Conservation (phyloP, 2,113 vertebrate genomes). For the Barbus barbus region DNA sequence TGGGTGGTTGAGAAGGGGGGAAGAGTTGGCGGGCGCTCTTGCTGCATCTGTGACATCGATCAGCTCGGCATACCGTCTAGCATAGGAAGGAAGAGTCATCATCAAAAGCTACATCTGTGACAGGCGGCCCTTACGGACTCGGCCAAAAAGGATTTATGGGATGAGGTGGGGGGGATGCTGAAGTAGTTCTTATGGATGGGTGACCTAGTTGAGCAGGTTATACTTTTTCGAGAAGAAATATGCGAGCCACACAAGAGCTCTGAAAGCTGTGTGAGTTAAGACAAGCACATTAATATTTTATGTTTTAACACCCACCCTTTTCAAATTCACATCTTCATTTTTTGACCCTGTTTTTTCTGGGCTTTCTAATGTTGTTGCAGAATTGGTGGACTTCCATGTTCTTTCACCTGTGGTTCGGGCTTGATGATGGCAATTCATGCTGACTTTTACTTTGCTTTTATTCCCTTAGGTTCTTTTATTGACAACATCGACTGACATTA, state of each 20-base stretch:
- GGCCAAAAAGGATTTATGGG: conserved; percentile 60
- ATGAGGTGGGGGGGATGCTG: conserved; percentile 49
- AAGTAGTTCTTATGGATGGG: conserved; percentile 40
- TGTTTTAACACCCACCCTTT: conserved; percentile 10
- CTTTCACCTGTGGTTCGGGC: neutral
- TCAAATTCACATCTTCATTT: conserved; percentile 4
- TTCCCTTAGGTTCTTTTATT: neutral
- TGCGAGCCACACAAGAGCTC: neutral
- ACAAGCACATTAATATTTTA: conserved; percentile 26
- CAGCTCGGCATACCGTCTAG: conserved; percentile 18
- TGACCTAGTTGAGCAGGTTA: conserved; percentile 37
- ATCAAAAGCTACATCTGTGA: conserved; percentile 44
- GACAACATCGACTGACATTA: conserved; percentile 19
- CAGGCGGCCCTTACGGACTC: conserved; percentile 58
- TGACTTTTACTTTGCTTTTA: neutral
- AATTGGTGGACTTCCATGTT: neutral
- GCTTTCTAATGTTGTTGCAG: neutral
- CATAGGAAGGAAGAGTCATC: conserved; percentile 37
- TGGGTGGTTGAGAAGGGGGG: conserved; percentile 22
- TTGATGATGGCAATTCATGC: neutral
- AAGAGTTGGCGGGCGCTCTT: conserved; percentile 12
- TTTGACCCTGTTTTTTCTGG: neutral
- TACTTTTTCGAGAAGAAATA: conserved; percentile 13
- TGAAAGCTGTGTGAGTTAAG: conserved; percentile 14
- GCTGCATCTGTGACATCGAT: conserved; percentile 43